Evolutionary conservation across 2,113 vertebrate genomes (phyloP).

Genomic region (Anseranas semipalmata): DNA sequence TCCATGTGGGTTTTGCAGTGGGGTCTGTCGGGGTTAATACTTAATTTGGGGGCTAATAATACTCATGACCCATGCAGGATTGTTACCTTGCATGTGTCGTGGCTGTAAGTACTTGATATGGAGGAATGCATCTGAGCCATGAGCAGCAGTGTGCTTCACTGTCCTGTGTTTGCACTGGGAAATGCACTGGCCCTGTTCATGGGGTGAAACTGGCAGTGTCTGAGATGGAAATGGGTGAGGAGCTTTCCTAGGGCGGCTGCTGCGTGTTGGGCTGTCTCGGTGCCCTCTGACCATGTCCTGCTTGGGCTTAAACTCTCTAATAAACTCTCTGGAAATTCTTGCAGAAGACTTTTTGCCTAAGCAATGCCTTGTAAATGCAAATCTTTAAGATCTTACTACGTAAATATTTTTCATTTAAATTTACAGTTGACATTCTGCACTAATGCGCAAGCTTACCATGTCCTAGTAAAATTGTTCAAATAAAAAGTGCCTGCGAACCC

Average conservation of each 20-base stretch:
- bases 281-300: accelerated
- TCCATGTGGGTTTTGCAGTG: too few species aligned
- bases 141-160: not conserved
- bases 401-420: not conserved
- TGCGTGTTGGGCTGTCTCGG: not conserved
- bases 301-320: not conserved
- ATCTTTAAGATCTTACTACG: not conserved
- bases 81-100: not conserved
- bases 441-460: not conserved
- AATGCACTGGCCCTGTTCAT: not conserved
- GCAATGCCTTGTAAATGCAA: not conserved
- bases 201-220: not conserved
- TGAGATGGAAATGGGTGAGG: not conserved
- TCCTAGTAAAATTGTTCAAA: not conserved
- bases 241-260: not conserved
- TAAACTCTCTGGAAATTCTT: too few species aligned
- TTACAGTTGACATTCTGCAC: not conserved
- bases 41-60: not conserved
- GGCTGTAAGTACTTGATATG: not conserved
- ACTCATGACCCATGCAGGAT: not conserved
- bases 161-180: not conserved
- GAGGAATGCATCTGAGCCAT: too few species aligned
- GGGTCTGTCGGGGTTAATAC: not conserved
- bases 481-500: not conserved
- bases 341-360: not conserved